A percentile compares a stretch with the other conserved stretches of the same genome.
Evolutionary conservation across 2,888 invertebrate species (phyloP).

Genomic region (Ditula angustiorana): DNA sequence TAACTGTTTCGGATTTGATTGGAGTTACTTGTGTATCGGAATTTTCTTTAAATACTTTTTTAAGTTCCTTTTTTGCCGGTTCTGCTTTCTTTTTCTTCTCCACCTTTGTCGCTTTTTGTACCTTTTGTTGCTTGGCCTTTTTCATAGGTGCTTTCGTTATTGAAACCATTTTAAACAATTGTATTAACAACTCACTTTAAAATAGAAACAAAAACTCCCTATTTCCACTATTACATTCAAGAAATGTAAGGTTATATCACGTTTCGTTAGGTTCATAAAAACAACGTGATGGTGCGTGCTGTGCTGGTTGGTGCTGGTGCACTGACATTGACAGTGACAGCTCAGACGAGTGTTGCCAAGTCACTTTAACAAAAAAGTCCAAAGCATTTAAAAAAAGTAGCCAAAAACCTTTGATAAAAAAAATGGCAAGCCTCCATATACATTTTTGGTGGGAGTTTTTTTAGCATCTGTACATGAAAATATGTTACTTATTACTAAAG

Average conservation of each 20-base stretch:
- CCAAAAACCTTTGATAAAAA: too few relatives aligned
- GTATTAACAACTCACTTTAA: constrained; percentile 1
- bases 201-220: not conserved
- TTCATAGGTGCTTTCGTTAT: constrained; percentile 41
- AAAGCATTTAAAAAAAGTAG: too few relatives aligned
- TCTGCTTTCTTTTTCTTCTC: constrained; percentile 41
- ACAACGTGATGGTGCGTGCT: too few relatives aligned
- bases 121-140: constrained; percentile 37
- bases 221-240: not conserved
- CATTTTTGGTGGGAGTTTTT: too few relatives aligned
- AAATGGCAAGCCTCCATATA: too few relatives aligned
- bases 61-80: constrained; percentile 31
- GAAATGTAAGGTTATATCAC: constrained; percentile 17
- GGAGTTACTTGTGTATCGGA: not conserved
- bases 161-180: constrained; percentile 44
- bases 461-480: too few relatives aligned
- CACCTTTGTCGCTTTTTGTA: constrained; percentile 32
- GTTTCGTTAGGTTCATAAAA: too few relatives aligned
- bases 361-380: too few relatives aligned
- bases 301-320: too few relatives aligned
- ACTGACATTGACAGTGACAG: too few relatives aligned
- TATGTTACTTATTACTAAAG: too few relatives aligned
- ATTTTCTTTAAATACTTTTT: constrained; percentile 27
- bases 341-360: too few relatives aligned
- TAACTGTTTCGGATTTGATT: constrained; percentile 34